Evolutionary conservation across 2,113 vertebrate genomes (phyloP), one percentile per base, ranked within the genome.

Genomic region (Miniopterus natalensis): DNA sequence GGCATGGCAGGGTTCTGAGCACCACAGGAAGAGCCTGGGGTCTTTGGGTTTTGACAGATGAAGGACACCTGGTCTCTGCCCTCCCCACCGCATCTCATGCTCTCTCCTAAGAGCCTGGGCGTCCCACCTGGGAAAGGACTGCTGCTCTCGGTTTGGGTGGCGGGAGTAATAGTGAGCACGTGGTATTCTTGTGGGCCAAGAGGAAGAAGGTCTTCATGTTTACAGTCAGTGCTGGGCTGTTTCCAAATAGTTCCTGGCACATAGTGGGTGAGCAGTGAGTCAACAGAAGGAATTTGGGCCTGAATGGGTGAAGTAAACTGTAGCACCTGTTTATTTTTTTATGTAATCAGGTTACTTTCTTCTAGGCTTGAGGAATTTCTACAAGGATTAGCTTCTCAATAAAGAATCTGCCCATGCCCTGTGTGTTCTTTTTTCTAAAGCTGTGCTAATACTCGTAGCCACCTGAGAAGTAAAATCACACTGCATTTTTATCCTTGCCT

Each of bases 361-460:
- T 79, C 45, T n/a, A 45, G 78, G 42, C 61, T 79, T 55, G 59
- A 75, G 61, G 55, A 51, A 31, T 88, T 90, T 18, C 75, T 63
- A 0, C 63, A 66, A 85, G 31, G 49, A 83, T 81, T 85, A 66
- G 53, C 55, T 80, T 88, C 71, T 95, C 77, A 45, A 1, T 51
- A 81, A 93, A 66, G 51, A 79, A 42, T 80, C 51, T 65, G 31
- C 31, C 25, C 55, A 27, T 2, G 2, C n/a, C 3, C 29, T 36
- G 40, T 68, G 84, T 40, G 10, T 63, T 83, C 70, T 93, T 87
- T 49, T 49, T 83, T 95, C n/a, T 86, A 21, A 80, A 53, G 31
- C 31, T 40, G 1, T 79, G 12, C 42, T 21, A 10, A 0, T 36
- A 2, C 23, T 68, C 11, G 65, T 25, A 78, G 66, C 51, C 74